Base-by-base conservation (phyloP, 2,797 vertebrate genomes). In the Crocodylus rhombifer region DNA sequence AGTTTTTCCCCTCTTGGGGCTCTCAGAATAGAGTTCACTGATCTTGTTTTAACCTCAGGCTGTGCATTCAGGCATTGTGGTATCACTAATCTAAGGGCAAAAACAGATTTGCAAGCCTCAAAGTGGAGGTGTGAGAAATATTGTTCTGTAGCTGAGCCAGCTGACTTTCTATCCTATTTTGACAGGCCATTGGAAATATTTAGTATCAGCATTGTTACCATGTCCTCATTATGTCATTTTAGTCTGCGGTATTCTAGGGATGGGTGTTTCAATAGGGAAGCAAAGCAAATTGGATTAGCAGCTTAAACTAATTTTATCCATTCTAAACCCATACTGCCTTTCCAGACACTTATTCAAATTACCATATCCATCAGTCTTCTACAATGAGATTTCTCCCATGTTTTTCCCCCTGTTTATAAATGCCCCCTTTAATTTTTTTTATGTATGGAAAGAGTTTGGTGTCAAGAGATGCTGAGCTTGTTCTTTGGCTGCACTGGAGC, bases 1-100 rank as follows among this genome's bases (percentile, higher is more conserved):
- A 81, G 65, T 74, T 87, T 88, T 85, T 88, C 73, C 87, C 78
- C 42, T 51, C 42, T 51, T 51, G 42, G 87, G 84, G 90, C 63
- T 80, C 58, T 95, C 91, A 92, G 91, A 71, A 94, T 80, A 87
- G 7, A 90, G 79, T 84, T 75, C 90, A 80, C 89, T 91, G 87
- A 93, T 84, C 88, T 67, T 90, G 84, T 23, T 89, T 73, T 90
- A 80, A 80, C 73, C 84, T 91, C 57, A 69, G 82, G 81, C 79
- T 57, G 85, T 87, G 88, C 89, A 93, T 91, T 90, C 92, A 94
- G 67, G 92, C 60, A 84, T 93, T 89, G 82, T 94, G 92, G 89
- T 92, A 76, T 78, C 62, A 63, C 69, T 88, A 69, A 93, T 78
- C 42, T 90, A 83, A 91, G 85, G 17, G 78, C 84, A 91, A 91